Percentiles rank a stretch among this genome's conserved stretches.
Evolutionary conservation across 1,140 invertebrate species (phyloP).

Genomic region (Penaeus vannamei): DNA sequence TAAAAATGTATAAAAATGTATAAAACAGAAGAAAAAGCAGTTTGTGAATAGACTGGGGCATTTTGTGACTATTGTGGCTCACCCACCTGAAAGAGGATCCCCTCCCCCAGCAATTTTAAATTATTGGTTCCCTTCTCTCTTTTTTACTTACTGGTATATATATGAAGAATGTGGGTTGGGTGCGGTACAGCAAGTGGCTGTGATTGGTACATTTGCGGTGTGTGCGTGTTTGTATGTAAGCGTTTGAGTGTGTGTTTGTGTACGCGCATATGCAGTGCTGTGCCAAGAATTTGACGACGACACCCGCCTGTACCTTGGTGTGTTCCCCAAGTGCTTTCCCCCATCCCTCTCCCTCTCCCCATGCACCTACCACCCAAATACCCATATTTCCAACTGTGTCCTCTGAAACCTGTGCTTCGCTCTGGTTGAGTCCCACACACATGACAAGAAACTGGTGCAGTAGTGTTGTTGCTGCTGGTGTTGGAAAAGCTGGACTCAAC

Average conservation of each 20-base stretch:
- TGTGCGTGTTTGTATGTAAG: constrained; percentile 20
- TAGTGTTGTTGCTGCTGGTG: too few relatives aligned
- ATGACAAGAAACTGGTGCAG: too few relatives aligned
- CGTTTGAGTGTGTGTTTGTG: background rate
- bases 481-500: background rate
- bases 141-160: background rate
- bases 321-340: constrained; percentile 43
- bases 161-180: constrained; percentile 48
- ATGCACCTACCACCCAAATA: background rate
- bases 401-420: constrained; percentile 40
- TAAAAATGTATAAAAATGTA: too few relatives aligned
- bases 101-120: too few relatives aligned
- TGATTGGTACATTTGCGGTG: constrained; percentile 35
- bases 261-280: constrained; percentile 32
- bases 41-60: too few relatives aligned
- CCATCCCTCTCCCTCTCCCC: background rate
- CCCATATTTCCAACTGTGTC: constrained; percentile 56
- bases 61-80: too few relatives aligned
- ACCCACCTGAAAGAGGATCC: too few relatives aligned
- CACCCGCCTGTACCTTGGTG: constrained; percentile 49
- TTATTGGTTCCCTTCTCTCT: too few relatives aligned
- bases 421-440: background rate
- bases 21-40: too few relatives aligned
- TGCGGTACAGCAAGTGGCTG: constrained; percentile 24
- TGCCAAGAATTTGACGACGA: constrained; percentile 46